Base-by-base conservation (phyloP, 1,140 invertebrate species). In the Philopotamus ludificatus region DNA sequence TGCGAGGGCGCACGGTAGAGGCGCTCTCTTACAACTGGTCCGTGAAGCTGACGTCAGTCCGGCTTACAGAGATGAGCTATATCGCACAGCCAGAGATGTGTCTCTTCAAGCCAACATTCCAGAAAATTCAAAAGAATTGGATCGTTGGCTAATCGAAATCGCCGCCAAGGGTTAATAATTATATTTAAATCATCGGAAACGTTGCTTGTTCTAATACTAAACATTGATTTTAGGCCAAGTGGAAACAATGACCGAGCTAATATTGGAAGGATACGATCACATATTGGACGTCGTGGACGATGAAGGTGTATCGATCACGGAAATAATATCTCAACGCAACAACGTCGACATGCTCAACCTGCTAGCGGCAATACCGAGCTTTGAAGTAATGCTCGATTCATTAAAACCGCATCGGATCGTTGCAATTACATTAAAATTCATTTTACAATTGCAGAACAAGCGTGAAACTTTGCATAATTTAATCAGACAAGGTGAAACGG, bases 201-300 rank as follows among this genome's bases (percentile, higher is more conserved):
- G 18, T 10, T 50, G n/a, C n/a, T n/a, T n/a, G n/a, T n/a, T n/a
- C n/a, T n/a, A n/a, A n/a, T n/a, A n/a, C n/a, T n/a, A n/a, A n/a
- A n/a, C n/a, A 15, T 47, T 70, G 39, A 34, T 73, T 73, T 1
- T 67, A 92, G 90, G 91, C 7, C 87, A 93, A 68, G 84, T 84
- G 1, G 88, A 89, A 44, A 89, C 87, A 73, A 80, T 95, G 34
- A 86, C 89, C 60, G 86, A 91, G 67, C 76, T 95, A 8, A 72
- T 93, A 1, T 70, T 92, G 12, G 90, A 93, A 79, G 92, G 93
- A 1, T 95, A 94, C 72, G 90, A 94, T 73, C 91, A 93, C 68
- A 88, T 95, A 34, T 73, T 92, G n/a, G 91, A 93, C 70, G 79
- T 92, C 0, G 79, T 85, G 12, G 90, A 93, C 67, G 85, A 86